Conservation (phyloP, 1,140 invertebrate species). For the Trinorchestia longiramus region DNA sequence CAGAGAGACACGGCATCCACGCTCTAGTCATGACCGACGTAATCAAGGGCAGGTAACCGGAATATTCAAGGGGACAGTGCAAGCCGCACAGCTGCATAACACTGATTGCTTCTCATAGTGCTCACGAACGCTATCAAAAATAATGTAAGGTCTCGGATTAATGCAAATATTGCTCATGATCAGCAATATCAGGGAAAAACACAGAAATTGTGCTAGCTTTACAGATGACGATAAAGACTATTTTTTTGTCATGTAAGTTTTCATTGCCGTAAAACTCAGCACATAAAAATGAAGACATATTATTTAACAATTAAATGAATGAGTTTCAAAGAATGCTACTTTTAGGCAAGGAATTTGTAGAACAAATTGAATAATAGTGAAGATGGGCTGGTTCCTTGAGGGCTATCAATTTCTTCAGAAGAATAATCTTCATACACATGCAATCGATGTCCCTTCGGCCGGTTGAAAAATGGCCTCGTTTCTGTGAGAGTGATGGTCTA, state of each 20-base stretch:
- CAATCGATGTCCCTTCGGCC: constrained; percentile 51
- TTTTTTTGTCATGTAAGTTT: neutral
- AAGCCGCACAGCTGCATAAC: neutral
- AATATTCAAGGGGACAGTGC: neutral
- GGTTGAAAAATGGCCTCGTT: constrained; percentile 49
- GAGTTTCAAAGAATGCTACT: neutral
- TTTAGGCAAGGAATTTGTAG: neutral
- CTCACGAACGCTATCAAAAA: neutral
- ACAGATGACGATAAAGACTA: too few relatives aligned
- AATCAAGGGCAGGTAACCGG: neutral
- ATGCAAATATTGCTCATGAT: neutral
- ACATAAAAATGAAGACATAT: neutral
- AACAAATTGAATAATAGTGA: constrained; percentile 22
- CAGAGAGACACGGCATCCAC: neutral
- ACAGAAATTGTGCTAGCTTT: neutral
- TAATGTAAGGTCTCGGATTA: neutral
- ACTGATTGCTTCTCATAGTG: neutral
- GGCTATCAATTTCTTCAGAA: constrained; percentile 37
- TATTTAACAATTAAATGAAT: neutral
- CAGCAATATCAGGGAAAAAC: neutral
- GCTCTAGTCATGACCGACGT: neutral
- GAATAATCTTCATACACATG: constrained; percentile 53
- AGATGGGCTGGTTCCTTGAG: neutral
- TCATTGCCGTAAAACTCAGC: neutral
- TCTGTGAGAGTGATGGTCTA: constrained; percentile 38